Percentiles rank a stretch among this genome's conserved stretches.
These are phyloP conservation scores for Anguilla pacifica DNA, from an alignment of 2,797 vertebrate genomes.

Conservation along the genomic window DNA sequence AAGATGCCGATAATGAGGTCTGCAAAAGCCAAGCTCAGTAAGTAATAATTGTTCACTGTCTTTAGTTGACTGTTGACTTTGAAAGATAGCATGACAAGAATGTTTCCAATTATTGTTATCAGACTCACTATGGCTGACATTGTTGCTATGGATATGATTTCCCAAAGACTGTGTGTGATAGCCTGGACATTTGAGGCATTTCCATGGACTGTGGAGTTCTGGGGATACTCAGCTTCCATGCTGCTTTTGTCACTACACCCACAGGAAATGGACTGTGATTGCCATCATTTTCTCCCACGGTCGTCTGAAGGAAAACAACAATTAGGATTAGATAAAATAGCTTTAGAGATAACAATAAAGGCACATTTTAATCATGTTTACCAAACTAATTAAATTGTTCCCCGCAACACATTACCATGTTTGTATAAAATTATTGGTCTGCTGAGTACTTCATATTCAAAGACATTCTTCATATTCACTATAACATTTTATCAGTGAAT, in stretches of 20 bases:
- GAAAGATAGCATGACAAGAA: slow-evolving; percentile 94
- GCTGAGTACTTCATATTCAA: neutral
- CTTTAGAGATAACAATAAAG: neutral
- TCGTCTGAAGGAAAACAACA: neutral
- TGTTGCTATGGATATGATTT: slow-evolving; percentile 88
- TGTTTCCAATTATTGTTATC: slow-evolving; percentile 91
- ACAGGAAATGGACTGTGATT: neutral
- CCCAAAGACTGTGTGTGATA: slow-evolving; percentile 80
- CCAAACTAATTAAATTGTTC: neutral
- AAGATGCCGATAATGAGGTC: slow-evolving; percentile 95
- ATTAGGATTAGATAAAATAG: neutral
- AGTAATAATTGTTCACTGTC: slow-evolving; percentile 97
- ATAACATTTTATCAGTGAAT: neutral
- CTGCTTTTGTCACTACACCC: slow-evolving; percentile 43
- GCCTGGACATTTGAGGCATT: slow-evolving; percentile 71
- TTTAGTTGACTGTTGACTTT: slow-evolving; percentile 98
- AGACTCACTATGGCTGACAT: slow-evolving; percentile 91
- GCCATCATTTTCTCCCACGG: neutral
- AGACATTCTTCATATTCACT: neutral
- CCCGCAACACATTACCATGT: neutral
- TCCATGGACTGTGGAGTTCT: slow-evolving; percentile 71
- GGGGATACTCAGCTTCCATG: slow-evolving; percentile 75
- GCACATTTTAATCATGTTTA: neutral
- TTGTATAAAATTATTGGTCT: neutral
- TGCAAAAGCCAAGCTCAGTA: slow-evolving; percentile 94